These are phyloP conservation scores for Cygnus olor DNA, from an alignment of 2,797 vertebrate species.

Conservation along the genomic window DNA sequence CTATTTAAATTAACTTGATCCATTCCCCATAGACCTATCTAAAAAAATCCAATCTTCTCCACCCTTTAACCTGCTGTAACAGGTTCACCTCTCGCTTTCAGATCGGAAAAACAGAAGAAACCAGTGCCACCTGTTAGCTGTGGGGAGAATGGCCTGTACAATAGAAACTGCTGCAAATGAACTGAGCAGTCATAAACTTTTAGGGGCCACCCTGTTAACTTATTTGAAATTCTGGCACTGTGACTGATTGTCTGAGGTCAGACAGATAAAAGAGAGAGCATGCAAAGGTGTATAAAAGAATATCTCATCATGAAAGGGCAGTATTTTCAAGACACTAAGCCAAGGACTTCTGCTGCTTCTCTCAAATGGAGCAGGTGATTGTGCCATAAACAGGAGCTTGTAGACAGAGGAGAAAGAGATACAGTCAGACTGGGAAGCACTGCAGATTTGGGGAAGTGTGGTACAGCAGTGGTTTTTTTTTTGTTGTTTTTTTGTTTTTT, in stretches of 20 bases:
- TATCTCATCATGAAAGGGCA: slow-evolving; percentile 18
- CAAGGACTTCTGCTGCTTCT: neutral
- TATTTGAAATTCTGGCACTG: neutral
- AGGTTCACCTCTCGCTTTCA: neutral
- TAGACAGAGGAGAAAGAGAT: neutral
- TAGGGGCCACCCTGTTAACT: slow-evolving; percentile 2
- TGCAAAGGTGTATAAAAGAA: slow-evolving; percentile 2
- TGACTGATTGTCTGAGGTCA: neutral
- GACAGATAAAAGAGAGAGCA: neutral
- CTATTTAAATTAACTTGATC: slow-evolving; percentile 38
- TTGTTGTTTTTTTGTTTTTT: neutral
- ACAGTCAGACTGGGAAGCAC: neutral
- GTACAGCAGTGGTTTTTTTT: neutral
- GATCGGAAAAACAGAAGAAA: neutral
- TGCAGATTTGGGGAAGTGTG: neutral
- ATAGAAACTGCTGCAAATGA: neutral
- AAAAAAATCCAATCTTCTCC: neutral
- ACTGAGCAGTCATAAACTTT: slow-evolving; percentile 22
- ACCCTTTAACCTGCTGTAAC: neutral
- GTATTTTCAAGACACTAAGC: neutral
- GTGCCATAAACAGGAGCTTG: neutral
- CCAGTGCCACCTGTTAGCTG: neutral
- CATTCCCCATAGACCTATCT: neutral
- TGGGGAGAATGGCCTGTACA: neutral
- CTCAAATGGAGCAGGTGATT: neutral